Evolutionary conservation across 2,113 vertebrate genomes (phyloP), one percentile per base, ranked within the genome.

Genomic region (Athene noctua): DNA sequence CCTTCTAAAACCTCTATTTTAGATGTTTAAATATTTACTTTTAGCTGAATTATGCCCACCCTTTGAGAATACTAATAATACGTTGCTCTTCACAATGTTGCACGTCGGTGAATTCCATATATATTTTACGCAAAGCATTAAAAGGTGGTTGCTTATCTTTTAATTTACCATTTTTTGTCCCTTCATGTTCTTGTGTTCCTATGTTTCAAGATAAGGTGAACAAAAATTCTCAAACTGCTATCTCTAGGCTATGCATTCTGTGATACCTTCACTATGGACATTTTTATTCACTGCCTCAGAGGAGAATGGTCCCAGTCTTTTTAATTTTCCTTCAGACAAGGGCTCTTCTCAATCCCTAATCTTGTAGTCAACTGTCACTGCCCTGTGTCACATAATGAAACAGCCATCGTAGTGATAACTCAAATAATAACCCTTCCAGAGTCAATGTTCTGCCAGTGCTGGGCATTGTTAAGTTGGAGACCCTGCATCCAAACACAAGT

Each of bases 1-100:
- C 46, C 75, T 92, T 88, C 44, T 32, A 86, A 92, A 88, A 25
- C 77, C 5, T 57, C 80, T 91, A 16, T 80, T 95, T 91, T 79
- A 34, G 47, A 61, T 75, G 58, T 85, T 85, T 87, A 88, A 65
- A 85, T 93, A 89, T 95, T 96, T 95, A 84, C 88, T 92, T 92
- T 66, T 54, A 89, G 36, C 57, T 87, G 40, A 92, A 92, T 92
- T 83, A 61, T 70, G 30, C 52, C 80, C 54, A 61, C 84, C 55
- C 88, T 80, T 62, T 84, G 58, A 80, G 72, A 87, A 89, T 68
- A 67, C 57, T 61, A 68, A 84, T 52, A 87, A 49, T 61, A 63
- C 65, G 54, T 89, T 61, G 72, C 61, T 88, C 49, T 63, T 83
- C 15, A 59, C 62, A 73, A 47, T n/a, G 51, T 68, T 75, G 21